Conservation (phyloP, 2,888 invertebrate species). For the Oligia latruncula region DNA sequence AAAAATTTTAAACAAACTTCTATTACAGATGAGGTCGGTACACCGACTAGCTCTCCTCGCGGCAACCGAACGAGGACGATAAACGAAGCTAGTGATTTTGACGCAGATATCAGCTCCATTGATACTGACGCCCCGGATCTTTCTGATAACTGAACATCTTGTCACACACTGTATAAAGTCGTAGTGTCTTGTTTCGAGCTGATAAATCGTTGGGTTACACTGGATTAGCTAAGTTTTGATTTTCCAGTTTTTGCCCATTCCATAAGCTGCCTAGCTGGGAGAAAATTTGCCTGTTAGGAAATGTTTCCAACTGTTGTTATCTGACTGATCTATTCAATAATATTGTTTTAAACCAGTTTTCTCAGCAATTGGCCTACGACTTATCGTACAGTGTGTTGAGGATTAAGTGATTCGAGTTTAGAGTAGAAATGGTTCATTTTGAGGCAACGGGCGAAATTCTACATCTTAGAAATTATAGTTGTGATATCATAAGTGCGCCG, state of each 20-base stretch:
- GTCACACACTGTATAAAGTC: constrained; percentile 16
- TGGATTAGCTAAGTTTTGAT: neutral
- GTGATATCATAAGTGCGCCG: constrained; percentile 24
- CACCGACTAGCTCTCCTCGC: neutral
- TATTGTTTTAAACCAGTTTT: constrained; percentile 1
- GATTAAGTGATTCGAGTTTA: constrained; percentile 1
- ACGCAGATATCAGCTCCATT: constrained; percentile 84
- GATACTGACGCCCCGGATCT: constrained; percentile 82
- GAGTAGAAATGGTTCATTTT: constrained; percentile 42
- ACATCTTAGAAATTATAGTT: constrained; percentile 67
- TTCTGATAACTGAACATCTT: constrained; percentile 73
- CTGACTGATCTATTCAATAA: neutral
- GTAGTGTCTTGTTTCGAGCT: constrained; percentile 9
- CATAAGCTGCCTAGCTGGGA: neutral
- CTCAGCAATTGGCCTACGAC: neutral
- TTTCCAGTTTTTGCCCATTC: neutral
- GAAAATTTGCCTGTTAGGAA: neutral
- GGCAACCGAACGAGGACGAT: constrained; percentile 2
- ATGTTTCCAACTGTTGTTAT: neutral
- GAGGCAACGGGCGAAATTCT: constrained; percentile 52
- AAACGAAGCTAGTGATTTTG: constrained; percentile 76
- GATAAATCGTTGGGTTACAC: constrained; percentile 1
- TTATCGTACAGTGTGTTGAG: constrained; percentile 27
- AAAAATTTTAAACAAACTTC: neutral
- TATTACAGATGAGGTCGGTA: constrained; percentile 32